These are phyloP conservation scores for Australoheros scitulus DNA, from an alignment of 2,113 vertebrate species.

Conservation along the genomic window DNA sequence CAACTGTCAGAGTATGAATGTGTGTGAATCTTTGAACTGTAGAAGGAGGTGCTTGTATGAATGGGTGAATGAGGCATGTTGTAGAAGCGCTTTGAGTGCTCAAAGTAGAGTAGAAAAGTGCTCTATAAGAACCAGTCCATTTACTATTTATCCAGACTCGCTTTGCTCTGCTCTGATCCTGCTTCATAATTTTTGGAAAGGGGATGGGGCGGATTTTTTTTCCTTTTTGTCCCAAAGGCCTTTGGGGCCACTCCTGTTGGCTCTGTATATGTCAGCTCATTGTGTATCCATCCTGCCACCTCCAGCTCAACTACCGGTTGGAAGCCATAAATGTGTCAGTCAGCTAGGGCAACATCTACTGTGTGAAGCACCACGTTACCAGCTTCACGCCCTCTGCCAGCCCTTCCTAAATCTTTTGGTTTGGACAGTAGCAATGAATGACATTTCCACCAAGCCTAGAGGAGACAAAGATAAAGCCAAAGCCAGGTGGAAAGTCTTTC, in stretches of 20 bases:
- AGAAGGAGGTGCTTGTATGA: too few species aligned
- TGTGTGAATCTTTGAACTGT: too few species aligned
- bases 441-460: constrained; percentile 63
- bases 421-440: constrained; percentile 75
- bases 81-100: too few species aligned
- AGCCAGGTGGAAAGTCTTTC: constrained; percentile 13
- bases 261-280: constrained; percentile 67
- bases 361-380: constrained; percentile 30
- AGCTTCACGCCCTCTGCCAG: constrained; percentile 47
- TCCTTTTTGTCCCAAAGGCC: constrained; percentile 71
- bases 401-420: constrained; percentile 49
- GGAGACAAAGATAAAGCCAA: constrained; percentile 49
- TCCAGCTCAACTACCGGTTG: constrained; percentile 64
- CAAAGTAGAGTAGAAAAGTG: too few species aligned
- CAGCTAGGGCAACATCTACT: constrained; percentile 54
- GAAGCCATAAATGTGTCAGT: constrained; percentile 75
- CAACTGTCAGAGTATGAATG: too few species aligned
- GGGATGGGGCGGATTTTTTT: neutral
- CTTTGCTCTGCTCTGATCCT: constrained; percentile 52
- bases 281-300: constrained; percentile 75
- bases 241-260: constrained; percentile 30
- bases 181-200: constrained; percentile 27
- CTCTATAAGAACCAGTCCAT: too few species aligned
- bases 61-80: too few species aligned
- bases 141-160: constrained; percentile 21